phyloP scores from a whole-genome alignment of 2,797 vertebrate species.

The Myioborus melanocephalus region DNA sequence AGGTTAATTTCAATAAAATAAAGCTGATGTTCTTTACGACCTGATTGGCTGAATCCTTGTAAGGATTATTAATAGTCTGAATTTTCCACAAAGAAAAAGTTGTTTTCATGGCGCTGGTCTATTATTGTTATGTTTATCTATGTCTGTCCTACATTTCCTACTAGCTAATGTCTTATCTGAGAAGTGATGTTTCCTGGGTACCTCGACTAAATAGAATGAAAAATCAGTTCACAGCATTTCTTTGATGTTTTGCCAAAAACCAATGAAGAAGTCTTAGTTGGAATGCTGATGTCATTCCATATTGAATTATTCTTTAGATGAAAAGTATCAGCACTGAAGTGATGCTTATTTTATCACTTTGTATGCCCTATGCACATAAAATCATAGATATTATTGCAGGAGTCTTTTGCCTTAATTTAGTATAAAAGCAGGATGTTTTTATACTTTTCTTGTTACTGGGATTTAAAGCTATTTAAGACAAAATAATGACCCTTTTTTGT shows the following conservation, averaged over 20 bases:
- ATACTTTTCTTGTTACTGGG: not conserved
- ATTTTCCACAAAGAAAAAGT: not conserved
- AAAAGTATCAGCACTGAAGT: not conserved
- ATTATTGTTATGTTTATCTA: not conserved
- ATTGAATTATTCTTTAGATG: conserved; percentile 25
- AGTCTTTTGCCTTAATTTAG: not conserved
- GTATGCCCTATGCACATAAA: not conserved
- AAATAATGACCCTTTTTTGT: not conserved
- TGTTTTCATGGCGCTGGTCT: not conserved
- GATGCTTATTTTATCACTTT: not conserved
- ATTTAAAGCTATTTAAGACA: not conserved
- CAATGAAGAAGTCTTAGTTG: not conserved
- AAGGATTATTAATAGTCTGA: not conserved
- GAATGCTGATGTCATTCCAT: not conserved
- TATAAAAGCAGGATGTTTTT: not conserved
- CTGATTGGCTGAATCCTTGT: not conserved
- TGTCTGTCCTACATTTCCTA: not conserved
- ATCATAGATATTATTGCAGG: not conserved
- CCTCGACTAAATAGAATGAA: not conserved
- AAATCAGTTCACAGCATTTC: not conserved
- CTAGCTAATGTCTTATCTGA: not conserved
- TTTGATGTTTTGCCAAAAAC: conserved; percentile 28
- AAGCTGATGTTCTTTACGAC: not conserved
- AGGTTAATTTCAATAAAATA: not conserved
- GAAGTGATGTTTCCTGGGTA: not conserved